Conservation (phyloP, 1,140 invertebrate genomes). For the Caenorhabditis briggsae region DNA sequence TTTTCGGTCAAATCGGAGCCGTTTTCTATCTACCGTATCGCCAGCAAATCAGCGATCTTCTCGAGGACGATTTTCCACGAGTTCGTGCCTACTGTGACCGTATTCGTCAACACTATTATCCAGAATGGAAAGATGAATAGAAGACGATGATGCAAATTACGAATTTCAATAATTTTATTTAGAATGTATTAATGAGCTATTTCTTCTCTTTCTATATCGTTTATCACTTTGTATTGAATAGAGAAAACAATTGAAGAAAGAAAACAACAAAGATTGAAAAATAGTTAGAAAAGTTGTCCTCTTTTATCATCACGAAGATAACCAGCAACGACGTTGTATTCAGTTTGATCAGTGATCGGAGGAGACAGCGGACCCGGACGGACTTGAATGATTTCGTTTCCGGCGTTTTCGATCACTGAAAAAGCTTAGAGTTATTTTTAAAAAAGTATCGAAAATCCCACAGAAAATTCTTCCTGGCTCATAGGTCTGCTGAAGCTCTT, state of each 20-base stretch:
- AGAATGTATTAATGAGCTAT: constrained; percentile 2
- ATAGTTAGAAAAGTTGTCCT: constrained; percentile 19
- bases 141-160: background rate
- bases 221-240: too few relatives aligned
- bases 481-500: constrained; percentile 30
- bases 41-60: constrained; percentile 65
- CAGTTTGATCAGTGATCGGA: constrained; percentile 48
- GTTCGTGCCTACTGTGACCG: constrained; percentile 60
- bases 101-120: constrained; percentile 67
- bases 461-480: constrained; percentile 44
- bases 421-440: background rate
- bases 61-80: constrained; percentile 67
- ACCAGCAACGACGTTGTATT: constrained; percentile 34
- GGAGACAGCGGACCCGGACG: constrained; percentile 32
- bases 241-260: background rate
- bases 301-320: constrained; percentile 31
- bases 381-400: constrained; percentile 36
- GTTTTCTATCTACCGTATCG: constrained; percentile 67
- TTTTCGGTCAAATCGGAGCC: constrained; percentile 65
- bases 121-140: constrained; percentile 65
- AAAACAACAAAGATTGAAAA: background rate
- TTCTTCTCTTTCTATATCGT: background rate
- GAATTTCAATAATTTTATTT: background rate
- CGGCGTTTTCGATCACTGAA: constrained; percentile 48
- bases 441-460: background rate